A percentile compares a stretch with the other conserved stretches of the same genome.
Evolutionary conservation across 2,888 invertebrate genomes (phyloP).

Genomic region (Drosophila bunnanda): DNA sequence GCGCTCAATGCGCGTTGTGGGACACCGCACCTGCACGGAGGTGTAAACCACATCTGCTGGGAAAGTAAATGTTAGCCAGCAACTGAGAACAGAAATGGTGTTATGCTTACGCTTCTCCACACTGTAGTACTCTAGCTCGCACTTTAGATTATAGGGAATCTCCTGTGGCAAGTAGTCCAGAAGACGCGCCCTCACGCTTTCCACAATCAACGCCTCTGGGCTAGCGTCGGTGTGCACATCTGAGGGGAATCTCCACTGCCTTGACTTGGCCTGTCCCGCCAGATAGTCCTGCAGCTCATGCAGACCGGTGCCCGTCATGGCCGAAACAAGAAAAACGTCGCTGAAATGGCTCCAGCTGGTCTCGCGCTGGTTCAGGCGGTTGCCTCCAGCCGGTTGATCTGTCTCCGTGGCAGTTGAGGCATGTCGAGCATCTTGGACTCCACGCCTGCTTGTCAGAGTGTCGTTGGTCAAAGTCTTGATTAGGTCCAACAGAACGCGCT

Average conservation of each 20-base stretch:
- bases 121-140: slow-evolving; percentile 89
- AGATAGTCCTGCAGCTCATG: slow-evolving; percentile 87
- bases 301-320: slow-evolving; percentile 91
- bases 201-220: slow-evolving; percentile 88
- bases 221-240: slow-evolving; percentile 90
- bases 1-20: slow-evolving; percentile 87
- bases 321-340: slow-evolving; percentile 96
- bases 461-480: slow-evolving; percentile 89
- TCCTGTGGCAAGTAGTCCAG: slow-evolving; percentile 93
- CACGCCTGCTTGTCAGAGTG: slow-evolving; percentile 82
- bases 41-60: slow-evolving; percentile 86
- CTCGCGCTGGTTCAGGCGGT: slow-evolving; percentile 55
- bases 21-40: slow-evolving; percentile 88
- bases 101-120: slow-evolving; percentile 85
- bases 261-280: slow-evolving; percentile 86
- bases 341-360: slow-evolving; percentile 91
- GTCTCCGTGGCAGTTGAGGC: neutral
- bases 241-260: slow-evolving; percentile 89
- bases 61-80: neutral
- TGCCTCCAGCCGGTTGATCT: slow-evolving; percentile 17
- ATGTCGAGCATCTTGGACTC: slow-evolving; percentile 40
- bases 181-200: slow-evolving; percentile 92
- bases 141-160: slow-evolving; percentile 92
- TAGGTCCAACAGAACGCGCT: slow-evolving; percentile 90
- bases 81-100: neutral